phyloP scores from a whole-genome alignment of 2,888 invertebrate genomes.

The Epinotia bilunana region DNA sequence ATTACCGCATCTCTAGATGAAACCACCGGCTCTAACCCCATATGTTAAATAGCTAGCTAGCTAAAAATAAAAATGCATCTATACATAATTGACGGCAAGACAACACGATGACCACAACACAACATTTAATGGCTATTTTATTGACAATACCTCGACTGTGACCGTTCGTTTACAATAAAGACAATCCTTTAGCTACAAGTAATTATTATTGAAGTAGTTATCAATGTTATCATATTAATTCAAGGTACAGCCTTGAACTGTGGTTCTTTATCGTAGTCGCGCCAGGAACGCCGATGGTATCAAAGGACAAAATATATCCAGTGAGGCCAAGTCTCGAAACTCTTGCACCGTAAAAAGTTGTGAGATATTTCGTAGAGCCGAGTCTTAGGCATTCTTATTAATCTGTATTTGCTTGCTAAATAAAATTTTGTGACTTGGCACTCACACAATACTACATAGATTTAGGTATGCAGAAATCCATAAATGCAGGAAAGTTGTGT shows the following conservation, averaged over 20 bases:
- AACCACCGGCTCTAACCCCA: too few species aligned
- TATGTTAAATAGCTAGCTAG: not conserved
- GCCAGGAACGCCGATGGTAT: slow-evolving; percentile 25
- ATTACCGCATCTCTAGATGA: too few species aligned
- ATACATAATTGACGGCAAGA: not conserved
- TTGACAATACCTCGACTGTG: slow-evolving; percentile 15
- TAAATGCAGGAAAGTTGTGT: too few species aligned
- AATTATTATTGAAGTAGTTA: slow-evolving; percentile 18
- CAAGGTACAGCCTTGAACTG: slow-evolving; percentile 36
- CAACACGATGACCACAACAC: slow-evolving; percentile 3
- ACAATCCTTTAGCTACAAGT: slow-evolving; percentile 16
- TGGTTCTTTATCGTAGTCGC: slow-evolving; percentile 19
- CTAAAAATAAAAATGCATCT: not conserved
- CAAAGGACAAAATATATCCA: slow-evolving; percentile 31
- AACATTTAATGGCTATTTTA: slow-evolving; percentile 20
- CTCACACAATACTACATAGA: too few species aligned
- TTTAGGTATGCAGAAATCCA: too few species aligned
- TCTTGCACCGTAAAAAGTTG: too few species aligned
- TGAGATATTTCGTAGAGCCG: too few species aligned
- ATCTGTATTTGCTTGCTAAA: too few species aligned
- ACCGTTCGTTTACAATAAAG: slow-evolving; percentile 8
- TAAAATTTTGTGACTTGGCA: too few species aligned
- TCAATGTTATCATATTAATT: slow-evolving; percentile 29
- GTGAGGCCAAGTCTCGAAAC: too few species aligned
- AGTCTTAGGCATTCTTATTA: too few species aligned